Base-by-base conservation (phyloP, 2,113 vertebrate genomes). In the Forbesichthys agassizii region DNA sequence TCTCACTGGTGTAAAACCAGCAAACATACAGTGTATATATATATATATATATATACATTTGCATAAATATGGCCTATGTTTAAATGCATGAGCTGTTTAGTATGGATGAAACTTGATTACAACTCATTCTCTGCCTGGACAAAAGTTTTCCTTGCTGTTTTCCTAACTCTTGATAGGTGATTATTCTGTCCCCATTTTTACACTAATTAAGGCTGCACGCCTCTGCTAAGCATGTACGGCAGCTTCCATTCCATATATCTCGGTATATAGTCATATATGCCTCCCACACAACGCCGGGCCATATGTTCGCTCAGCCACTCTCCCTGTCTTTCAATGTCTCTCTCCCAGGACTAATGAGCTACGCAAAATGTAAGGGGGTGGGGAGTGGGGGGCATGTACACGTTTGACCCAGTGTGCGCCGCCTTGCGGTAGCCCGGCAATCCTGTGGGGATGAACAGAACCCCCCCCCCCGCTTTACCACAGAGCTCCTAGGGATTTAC, bases 201-300 rank as follows among this genome's bases (percentile, higher is more conserved):
- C 75, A 72, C 57, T 78, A 76, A 85, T 84, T 80, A 74, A 61
- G 76, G 74, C 71, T 71, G 64, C n/a, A 65, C 47, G 2, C 68
- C 69, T 79, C 61, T 33, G 65, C 67, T 56, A 66, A n/a, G 20
- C 27, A 27, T 27, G 11, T 20, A 51, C 48, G 64, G 73, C 68
- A 71, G 60, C 66, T 69, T 56, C 68, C 48, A 68, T 59, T 27
- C 27, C 56, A 68, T 73, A 63, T 53, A 77, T 59, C 59, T 64
- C 68, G 64, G 68, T 84, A 79, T 72, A 67, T 86, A 42, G 36
- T 42, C 4, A 42, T 42, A 42, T 42, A 42, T 77, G 87, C 84
- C 86, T 86, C 90, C 87, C 79, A 88, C 90, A 81, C 88, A 81
- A 64, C 75, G 78, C 78, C 58, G 33, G 78, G 77, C 90, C 91